These are phyloP conservation scores for Bombus huntii DNA, from an alignment of 1,140 invertebrate genomes.

Conservation along the genomic window DNA sequence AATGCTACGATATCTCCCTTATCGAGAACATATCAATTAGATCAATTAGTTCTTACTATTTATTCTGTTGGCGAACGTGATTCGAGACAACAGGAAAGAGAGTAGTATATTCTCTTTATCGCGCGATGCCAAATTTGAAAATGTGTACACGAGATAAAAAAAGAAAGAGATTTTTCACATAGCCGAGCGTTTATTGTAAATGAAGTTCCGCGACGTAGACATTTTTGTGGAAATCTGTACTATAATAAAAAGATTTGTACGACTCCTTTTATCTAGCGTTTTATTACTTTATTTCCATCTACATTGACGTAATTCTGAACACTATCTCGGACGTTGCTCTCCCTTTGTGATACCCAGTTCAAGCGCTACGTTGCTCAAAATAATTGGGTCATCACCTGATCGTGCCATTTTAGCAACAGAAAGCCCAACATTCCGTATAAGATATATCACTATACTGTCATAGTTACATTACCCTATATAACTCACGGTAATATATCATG, in stretches of 20 bases:
- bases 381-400: not conserved
- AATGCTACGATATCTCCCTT: too few relatives aligned
- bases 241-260: not conserved
- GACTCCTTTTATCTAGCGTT: not conserved
- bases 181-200: not conserved
- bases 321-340: not conserved
- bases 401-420: not conserved
- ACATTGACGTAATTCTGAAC: not conserved
- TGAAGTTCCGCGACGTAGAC: not conserved
- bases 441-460: not conserved
- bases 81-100: not conserved
- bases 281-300: constrained; percentile 5
- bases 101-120: not conserved
- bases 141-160: constrained; percentile 1
- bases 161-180: not conserved
- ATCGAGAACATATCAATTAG: not conserved
- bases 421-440: not conserved
- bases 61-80: not conserved
- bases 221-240: not conserved
- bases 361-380: not conserved
- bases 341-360: constrained; percentile 1
- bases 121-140: not conserved
- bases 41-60: not conserved
- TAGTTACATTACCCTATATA: not conserved
- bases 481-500: not conserved